Evolutionary conservation across 53 echinoderm and acorn worm species (phyloP).

Genomic region (Apostichopus leukothele): DNA sequence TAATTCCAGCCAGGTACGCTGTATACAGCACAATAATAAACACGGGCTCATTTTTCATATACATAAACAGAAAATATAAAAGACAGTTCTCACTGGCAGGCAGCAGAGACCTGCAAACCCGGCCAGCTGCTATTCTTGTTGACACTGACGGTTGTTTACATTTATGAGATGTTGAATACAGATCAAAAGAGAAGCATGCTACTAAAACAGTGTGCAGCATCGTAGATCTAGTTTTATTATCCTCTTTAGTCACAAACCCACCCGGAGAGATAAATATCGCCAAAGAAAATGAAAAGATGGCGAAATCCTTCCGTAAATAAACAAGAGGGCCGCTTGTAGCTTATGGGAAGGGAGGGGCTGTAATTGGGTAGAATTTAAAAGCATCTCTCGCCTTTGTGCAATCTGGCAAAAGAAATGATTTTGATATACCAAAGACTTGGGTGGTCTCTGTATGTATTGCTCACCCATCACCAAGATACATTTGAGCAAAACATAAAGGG

Average conservation of each 20-base stretch:
- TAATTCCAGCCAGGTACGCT: constrained; percentile 45
- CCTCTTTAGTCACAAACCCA: constrained; percentile 25
- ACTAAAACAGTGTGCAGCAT: constrained; percentile 19
- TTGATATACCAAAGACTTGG: constrained; percentile 1
- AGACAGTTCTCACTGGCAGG: constrained; percentile 15
- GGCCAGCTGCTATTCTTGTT: constrained; percentile 35
- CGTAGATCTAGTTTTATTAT: constrained; percentile 38
- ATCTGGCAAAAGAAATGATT: neutral
- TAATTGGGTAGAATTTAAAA: constrained; percentile 43
- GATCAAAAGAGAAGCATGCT: constrained; percentile 13
- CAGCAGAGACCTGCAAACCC: neutral
- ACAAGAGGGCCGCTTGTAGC: constrained; percentile 9
- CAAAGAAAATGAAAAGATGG: constrained; percentile 35
- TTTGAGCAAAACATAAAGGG: neutral
- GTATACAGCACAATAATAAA: constrained; percentile 53
- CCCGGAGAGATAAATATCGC: constrained; percentile 38
- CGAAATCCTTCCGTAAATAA: constrained; percentile 40
- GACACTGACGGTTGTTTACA: constrained; percentile 46
- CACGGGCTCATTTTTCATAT: constrained; percentile 51
- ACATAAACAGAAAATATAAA: constrained; percentile 39
- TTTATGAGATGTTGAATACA: constrained; percentile 43
- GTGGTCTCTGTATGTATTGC: neutral
- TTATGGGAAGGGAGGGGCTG: constrained; percentile 36
- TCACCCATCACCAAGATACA: neutral
- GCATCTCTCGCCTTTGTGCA: constrained; percentile 2